phyloP scores from a whole-genome alignment of 2,888 invertebrate species.

The Apamea epomidion region DNA sequence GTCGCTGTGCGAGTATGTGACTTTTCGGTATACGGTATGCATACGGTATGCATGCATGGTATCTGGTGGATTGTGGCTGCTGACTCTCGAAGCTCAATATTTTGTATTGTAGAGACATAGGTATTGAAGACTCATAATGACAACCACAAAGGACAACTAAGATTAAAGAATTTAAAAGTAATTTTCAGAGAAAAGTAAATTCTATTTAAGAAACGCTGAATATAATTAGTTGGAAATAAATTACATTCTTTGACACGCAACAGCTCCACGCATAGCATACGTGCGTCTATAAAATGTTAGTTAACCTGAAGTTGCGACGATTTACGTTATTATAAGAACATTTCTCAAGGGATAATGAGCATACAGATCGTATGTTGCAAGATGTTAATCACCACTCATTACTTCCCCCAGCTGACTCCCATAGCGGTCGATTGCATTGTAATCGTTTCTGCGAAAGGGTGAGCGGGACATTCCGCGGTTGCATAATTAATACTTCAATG shows the following conservation, averaged over 20 bases:
- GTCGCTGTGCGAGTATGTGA: background rate
- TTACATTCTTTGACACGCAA: constrained; percentile 34
- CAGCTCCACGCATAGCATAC: constrained; percentile 15
- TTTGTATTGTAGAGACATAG: constrained; percentile 1
- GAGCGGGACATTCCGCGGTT: constrained; percentile 57
- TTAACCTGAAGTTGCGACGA: constrained; percentile 34
- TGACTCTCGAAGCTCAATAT: background rate
- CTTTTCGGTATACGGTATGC: background rate
- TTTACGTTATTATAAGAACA: constrained; percentile 60
- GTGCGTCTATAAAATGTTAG: constrained; percentile 47
- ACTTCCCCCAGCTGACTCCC: constrained; percentile 68
- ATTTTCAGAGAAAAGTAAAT: background rate
- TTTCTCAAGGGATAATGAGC: constrained; percentile 68
- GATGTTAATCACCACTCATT: constrained; percentile 72
- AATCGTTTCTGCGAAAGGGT: constrained; percentile 73
- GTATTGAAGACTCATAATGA: background rate
- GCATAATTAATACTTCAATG: constrained; percentile 53
- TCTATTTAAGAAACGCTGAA: background rate
- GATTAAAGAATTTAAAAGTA: background rate
- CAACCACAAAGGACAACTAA: background rate
- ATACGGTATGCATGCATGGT: background rate
- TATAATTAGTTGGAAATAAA: constrained; percentile 27
- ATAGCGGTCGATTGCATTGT: constrained; percentile 71
- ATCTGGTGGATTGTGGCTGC: background rate
- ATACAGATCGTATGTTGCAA: constrained; percentile 69